Evolutionary conservation across 2,888 invertebrate genomes (phyloP).

Genomic region (Ptycholaimellus sp.): DNA sequence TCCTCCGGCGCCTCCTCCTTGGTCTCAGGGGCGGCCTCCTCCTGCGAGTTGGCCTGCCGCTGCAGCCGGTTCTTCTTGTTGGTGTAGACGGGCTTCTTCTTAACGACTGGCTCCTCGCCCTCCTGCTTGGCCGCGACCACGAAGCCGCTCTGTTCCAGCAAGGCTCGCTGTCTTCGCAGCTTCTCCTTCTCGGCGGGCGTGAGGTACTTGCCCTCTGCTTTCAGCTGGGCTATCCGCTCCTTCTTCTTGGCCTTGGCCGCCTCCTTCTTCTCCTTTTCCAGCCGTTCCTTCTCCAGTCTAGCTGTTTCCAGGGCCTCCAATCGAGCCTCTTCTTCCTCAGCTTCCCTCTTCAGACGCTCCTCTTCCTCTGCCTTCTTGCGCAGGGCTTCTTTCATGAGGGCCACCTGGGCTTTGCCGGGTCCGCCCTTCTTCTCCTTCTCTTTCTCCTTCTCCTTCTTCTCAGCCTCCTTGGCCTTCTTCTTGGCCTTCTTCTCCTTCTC

Average conservation of each 20-base stretch:
- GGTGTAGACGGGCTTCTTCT: conserved; percentile 12
- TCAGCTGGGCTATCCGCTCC: conserved; percentile 65
- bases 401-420: conserved; percentile 14
- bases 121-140: conserved; percentile 1
- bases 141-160: conserved; percentile 53
- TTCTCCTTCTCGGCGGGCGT: conserved; percentile 81
- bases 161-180: conserved; percentile 53
- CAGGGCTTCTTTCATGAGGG: conserved; percentile 25
- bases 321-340: conserved; percentile 42
- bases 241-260: conserved; percentile 71
- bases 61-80: conserved; percentile 9
- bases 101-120: conserved; percentile 8
- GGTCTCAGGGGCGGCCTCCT: conserved; percentile 43
- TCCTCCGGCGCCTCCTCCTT: conserved; percentile 20
- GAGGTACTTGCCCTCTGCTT: conserved; percentile 80
- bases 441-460: conserved; percentile 4
- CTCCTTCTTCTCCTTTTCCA: conserved; percentile 65
- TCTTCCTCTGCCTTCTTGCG: conserved; percentile 39
- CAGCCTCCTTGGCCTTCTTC: conserved; percentile 3
- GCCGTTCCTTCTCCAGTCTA: conserved; percentile 32
- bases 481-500: conserved; percentile 4
- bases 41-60: background rate
- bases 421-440: conserved; percentile 1
- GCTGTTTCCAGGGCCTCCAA: background rate
- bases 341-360: conserved; percentile 28